Percentiles rank a stretch among this genome's conserved stretches.
These are phyloP conservation scores for Sturmia bella DNA, from an alignment of 2,888 invertebrate species.

Conservation along the genomic window DNA sequence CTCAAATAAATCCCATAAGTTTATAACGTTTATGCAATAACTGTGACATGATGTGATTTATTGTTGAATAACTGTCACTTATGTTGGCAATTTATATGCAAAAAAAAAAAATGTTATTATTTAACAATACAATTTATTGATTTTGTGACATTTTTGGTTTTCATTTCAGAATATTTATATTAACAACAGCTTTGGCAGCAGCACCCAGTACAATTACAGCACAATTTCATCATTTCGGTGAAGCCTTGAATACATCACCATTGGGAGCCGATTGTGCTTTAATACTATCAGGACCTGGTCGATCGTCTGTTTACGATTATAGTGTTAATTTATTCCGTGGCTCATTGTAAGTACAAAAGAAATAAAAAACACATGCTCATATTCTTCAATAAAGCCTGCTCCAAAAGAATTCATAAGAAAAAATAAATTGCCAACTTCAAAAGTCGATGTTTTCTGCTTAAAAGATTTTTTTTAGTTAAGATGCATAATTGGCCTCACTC, in stretches of 20 bases:
- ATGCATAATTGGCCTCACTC: no score
- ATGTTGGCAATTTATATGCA: conserved; percentile 6
- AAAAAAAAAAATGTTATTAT: neutral
- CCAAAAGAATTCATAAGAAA: no score
- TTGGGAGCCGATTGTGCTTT: conserved; percentile 88
- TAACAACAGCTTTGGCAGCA: conserved; percentile 70
- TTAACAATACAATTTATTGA: conserved; percentile 33
- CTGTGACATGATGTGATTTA: conserved; percentile 52
- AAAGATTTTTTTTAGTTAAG: no score
- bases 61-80: conserved; percentile 29
- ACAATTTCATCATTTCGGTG: conserved; percentile 79
- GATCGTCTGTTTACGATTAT: conserved; percentile 92
- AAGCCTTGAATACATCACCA: conserved; percentile 76
- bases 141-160: conserved; percentile 36
- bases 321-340: conserved; percentile 91
- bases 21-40: neutral
- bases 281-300: conserved; percentile 88
- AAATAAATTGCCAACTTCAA: no score
- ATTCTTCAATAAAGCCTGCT: no score
- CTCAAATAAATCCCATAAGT: neutral
- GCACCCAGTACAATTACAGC: conserved; percentile 70
- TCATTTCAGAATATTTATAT: conserved; percentile 78
- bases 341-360: conserved; percentile 86
- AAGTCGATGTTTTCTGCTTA: no score
- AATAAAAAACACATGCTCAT: neutral